Base-by-base conservation (phyloP, 2,113 vertebrate species). In the Oenanthe melanoleuca region DNA sequence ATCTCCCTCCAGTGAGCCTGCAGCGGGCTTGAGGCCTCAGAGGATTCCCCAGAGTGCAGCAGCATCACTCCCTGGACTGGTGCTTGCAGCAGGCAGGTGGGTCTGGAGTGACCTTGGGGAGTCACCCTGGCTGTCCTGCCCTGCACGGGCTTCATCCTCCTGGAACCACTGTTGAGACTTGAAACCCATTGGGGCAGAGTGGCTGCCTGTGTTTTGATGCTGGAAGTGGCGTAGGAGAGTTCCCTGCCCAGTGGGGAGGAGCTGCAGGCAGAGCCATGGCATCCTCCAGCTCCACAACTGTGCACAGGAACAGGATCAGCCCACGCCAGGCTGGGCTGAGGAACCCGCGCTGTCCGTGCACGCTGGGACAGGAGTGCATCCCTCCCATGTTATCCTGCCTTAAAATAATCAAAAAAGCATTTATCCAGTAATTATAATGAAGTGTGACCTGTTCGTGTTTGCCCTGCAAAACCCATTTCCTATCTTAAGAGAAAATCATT, bases 231-330 rank as follows among this genome's bases (percentile, higher is more conserved):
- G 88, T 89, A 87, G 81, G 88, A 96, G 96, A 87, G 74, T 89
- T 95, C 92, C 92, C 93, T 88, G 92, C 92, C 85, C 92, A 89
- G 96, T 31, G 33, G 95, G 96, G 95, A 96, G 96, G 96, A 96
- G 96, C 95, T 56, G 90, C 90, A 22, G 79, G 87, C 92, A 94
- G 61, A 89, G 93, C 93, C 90, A 20, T 72, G 8, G 92, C 87
- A 59, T 78, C 63, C 24, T 22, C 89, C 28, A 69, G 53, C 45
- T 40, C 84, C 53, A 78, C 77, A 59, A 49, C 45, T 5, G 4
- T 28, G 88, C 85, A 56, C 70, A 47, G 17, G 57, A 45, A n/a
- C 84, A 34, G 92, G 47, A 20, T 31, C 3, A 0, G 94, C 85
- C 64, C 91, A 40, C 12, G 24, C 26, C 2, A 78, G 80, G 75